phyloP scores from a whole-genome alignment of 1,140 invertebrate species.

The Hyphantria cunea region DNA sequence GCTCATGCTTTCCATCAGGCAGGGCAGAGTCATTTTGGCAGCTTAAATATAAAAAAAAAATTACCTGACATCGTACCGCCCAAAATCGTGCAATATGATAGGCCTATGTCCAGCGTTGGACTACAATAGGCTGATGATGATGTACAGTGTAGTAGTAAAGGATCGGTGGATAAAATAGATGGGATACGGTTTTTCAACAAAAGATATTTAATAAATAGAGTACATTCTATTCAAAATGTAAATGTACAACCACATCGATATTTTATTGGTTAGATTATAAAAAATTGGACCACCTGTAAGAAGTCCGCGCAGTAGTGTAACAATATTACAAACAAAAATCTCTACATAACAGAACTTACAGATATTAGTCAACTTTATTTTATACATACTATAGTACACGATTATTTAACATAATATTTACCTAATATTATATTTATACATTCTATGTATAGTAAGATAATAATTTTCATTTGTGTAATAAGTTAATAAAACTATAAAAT shows the following conservation, averaged over 20 bases:
- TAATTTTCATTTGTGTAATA: conserved; percentile 77
- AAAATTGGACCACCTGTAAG: conserved; percentile 78
- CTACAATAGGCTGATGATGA: too few relatives aligned
- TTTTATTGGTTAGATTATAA: conserved; percentile 82
- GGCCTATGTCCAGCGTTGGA: too few relatives aligned
- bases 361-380: conserved; percentile 81
- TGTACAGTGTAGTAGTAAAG: too few relatives aligned
- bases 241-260: conserved; percentile 81
- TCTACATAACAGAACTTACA: conserved; percentile 81
- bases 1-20: too few relatives aligned
- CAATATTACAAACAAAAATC: conserved; percentile 81
- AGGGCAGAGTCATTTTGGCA: too few relatives aligned
- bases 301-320: conserved; percentile 78
- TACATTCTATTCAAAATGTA: conserved; percentile 67
- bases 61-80: too few relatives aligned
- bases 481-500: conserved; percentile 82
- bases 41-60: too few relatives aligned
- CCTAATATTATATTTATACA: conserved; percentile 77
- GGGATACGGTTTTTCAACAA: conserved; percentile 63
- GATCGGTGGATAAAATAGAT: conserved; percentile 38
- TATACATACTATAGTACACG: conserved; percentile 79
- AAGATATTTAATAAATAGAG: conserved; percentile 67
- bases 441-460: conserved; percentile 78
- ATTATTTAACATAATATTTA: conserved; percentile 79
- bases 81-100: too few relatives aligned